A percentile compares a stretch with the other conserved stretches of the same genome.
phyloP scores from a whole-genome alignment of 2,888 invertebrate genomes.

The Volucella zonaria region DNA sequence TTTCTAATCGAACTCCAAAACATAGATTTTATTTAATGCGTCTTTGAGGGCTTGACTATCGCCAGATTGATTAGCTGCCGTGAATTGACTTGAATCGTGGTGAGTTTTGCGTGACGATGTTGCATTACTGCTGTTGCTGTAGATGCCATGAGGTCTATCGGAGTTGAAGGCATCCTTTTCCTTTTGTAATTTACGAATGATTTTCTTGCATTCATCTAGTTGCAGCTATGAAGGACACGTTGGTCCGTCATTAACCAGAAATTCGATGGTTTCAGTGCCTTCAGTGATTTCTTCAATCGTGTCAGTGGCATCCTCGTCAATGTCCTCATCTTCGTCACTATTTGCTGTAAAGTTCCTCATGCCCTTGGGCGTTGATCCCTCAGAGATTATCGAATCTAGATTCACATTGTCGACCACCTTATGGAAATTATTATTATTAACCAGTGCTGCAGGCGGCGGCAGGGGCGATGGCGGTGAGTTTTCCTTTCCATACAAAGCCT shows the following conservation, averaged over 20 bases:
- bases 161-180: constrained; percentile 75
- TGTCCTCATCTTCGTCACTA: too few species aligned
- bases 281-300: too few species aligned
- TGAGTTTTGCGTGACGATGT: constrained; percentile 78
- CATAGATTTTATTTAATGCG: constrained; percentile 86
- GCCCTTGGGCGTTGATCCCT: constrained; percentile 81
- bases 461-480: constrained; percentile 19
- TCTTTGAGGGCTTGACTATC: constrained; percentile 81
- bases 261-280: too few species aligned
- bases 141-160: constrained; percentile 68
- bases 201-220: too few species aligned
- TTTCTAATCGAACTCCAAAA: constrained; percentile 90
- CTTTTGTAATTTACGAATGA: too few species aligned
- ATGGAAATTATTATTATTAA: constrained; percentile 75
- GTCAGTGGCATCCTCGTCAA: too few species aligned
- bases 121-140: constrained; percentile 76
- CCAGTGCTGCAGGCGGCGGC: constrained; percentile 23
- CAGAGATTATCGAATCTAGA: constrained; percentile 81
- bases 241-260: too few species aligned
- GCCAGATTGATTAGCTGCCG: constrained; percentile 77
- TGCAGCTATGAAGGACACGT: too few species aligned
- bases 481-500: constrained; percentile 33
- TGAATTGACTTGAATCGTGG: constrained; percentile 81
- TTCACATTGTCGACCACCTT: constrained; percentile 80
- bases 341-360: too few species aligned